These are phyloP conservation scores for Rhopalosiphum nymphaeae DNA, from an alignment of 2,888 invertebrate species.

Conservation along the genomic window DNA sequence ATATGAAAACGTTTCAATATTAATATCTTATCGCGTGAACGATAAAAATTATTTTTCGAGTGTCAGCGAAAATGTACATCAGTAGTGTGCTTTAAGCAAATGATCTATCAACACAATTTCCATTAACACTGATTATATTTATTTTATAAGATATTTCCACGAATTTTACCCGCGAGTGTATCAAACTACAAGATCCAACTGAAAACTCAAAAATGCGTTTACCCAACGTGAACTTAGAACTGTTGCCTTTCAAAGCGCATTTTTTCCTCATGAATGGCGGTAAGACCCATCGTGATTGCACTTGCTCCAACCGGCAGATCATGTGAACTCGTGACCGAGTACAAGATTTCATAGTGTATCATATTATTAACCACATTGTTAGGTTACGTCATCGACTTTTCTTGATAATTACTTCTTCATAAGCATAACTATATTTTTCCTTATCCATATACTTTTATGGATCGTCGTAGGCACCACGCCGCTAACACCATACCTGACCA, in stretches of 20 bases:
- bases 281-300: constrained; percentile 30
- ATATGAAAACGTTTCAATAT: neutral
- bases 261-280: constrained; percentile 65
- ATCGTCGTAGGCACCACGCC: neutral
- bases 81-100: neutral
- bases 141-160: neutral
- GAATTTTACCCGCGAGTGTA: neutral
- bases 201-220: neutral
- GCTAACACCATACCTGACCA: neutral
- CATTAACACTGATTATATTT: neutral
- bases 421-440: neutral
- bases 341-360: neutral
- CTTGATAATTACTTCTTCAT: neutral
- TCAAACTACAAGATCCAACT: neutral
- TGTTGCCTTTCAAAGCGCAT: constrained; percentile 65
- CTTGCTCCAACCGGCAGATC: neutral
- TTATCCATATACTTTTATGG: neutral
- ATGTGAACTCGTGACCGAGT: neutral
- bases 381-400: neutral
- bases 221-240: neutral
- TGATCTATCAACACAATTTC: neutral
- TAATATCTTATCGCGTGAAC: neutral
- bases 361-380: neutral
- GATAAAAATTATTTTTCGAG: neutral
- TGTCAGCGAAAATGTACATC: neutral